Base-by-base conservation (phyloP, 2,797 vertebrate species). In the Silurus lanzhouensis region DNA sequence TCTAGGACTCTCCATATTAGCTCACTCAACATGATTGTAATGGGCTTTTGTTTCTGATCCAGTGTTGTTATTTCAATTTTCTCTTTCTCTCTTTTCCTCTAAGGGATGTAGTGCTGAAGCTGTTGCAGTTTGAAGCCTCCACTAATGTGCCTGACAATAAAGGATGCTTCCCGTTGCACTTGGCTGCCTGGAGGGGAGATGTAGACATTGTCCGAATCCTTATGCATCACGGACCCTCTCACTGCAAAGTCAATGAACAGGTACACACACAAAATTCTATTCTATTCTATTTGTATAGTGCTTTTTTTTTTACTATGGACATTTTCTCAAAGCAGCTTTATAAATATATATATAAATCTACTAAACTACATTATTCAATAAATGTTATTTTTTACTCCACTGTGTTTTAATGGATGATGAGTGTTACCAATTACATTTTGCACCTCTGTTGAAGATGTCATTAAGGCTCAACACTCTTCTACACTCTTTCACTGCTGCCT, bases 161-260 rank as follows among this genome's bases (percentile, higher is more conserved):
- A 89, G 98, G 98, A 12, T 99, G 98, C 93, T 97, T 97, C 93
- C 97, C 98, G 44, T 96, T 99, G 90, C 98, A 99, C 92, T 94
- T 99, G 95, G 98, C 98, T 44, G 97, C 98, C 89, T 99, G 98
- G 98, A 96, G 96, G 88, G 98, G 98, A 84, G 98, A 99, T 81
- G 96, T 97, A 91, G 97, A 98, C 89, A 99, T 99, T 48, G 97
- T 99, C 87, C 97, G 97, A 88, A 97, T 99, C 92, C 97, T 99
- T 86, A 96, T 99, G 88, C 97, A 95, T 90, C 97, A 98, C 0
- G 96, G 97, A n/a, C 96, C 96, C 44, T 97, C 97, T 15, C 97
- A 96, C 93, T 97, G 97, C 92, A 95, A 96, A 85, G 97, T 99
- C 92, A 99, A 99, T 91, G 97, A 98, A 89, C 98, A 99, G 97